Evolutionary conservation across 2,888 invertebrate species (phyloP).

Genomic region (Adelphocoris suturalis): DNA sequence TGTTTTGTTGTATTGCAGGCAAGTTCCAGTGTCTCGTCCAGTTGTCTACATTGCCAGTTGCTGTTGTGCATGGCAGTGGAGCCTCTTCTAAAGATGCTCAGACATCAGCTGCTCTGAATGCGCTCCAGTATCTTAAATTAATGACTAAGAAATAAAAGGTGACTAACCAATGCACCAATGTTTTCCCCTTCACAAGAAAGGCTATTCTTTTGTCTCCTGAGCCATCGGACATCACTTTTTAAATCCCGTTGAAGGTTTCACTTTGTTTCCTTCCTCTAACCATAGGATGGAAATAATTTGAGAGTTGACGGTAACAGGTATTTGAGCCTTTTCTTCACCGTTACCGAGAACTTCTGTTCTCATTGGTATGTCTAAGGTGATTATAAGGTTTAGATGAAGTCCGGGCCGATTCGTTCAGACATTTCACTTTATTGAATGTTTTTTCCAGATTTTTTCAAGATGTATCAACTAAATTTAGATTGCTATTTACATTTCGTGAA

Average conservation of each 20-base stretch:
- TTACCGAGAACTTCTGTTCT: slow-evolving; percentile 5
- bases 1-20: slow-evolving; percentile 79
- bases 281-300: neutral
- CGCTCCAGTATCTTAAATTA: slow-evolving; percentile 94
- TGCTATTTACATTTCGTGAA: too few species aligned
- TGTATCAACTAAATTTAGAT: neutral
- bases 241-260: slow-evolving; percentile 29
- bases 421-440: slow-evolving; percentile 50
- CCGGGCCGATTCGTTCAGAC: slow-evolving; percentile 67
- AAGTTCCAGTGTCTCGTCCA: slow-evolving; percentile 94
- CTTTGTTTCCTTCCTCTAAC: neutral
- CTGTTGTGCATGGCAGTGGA: slow-evolving; percentile 95
- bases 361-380: slow-evolving; percentile 2
- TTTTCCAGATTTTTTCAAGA: neutral
- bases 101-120: slow-evolving; percentile 92
- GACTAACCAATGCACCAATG: neutral
- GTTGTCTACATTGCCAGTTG: slow-evolving; percentile 93
- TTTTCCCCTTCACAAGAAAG: neutral
- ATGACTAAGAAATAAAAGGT: slow-evolving; percentile 88
- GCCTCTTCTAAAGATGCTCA: slow-evolving; percentile 90
- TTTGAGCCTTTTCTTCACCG: neutral
- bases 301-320: neutral
- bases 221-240: slow-evolving; percentile 43
- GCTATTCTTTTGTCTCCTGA: slow-evolving; percentile 45
- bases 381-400: slow-evolving; percentile 8